These are phyloP conservation scores for Crocidura indochinensis DNA, from an alignment of 2,797 vertebrate genomes.

Conservation along the genomic window DNA sequence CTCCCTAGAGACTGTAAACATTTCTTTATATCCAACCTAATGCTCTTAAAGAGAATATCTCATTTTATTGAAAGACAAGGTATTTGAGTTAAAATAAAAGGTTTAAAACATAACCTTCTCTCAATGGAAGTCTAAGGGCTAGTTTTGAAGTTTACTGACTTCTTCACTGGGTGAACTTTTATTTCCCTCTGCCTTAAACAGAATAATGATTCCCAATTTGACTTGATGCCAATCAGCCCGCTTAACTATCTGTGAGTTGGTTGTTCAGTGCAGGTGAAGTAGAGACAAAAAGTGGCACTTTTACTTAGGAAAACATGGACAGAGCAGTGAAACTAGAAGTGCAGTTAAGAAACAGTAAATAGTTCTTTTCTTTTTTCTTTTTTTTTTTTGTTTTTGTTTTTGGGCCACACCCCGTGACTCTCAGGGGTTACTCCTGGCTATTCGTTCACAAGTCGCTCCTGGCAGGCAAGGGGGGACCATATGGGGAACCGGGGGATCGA, in stretches of 20 bases:
- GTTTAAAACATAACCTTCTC: conserved; percentile 74
- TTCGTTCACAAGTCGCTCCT: too few relatives aligned
- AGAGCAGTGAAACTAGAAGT: conserved; percentile 48
- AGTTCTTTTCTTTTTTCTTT: conserved; percentile 45
- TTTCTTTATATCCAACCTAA: conserved; percentile 82
- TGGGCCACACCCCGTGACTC: too few relatives aligned
- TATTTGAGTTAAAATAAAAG: conserved; percentile 81
- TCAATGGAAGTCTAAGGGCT: conserved; percentile 70
- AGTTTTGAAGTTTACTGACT: conserved; percentile 74
- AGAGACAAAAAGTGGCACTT: conserved; percentile 53
- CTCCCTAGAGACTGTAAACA: conserved; percentile 79
- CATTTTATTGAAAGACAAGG: conserved; percentile 82
- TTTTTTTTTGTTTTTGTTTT: too few relatives aligned
- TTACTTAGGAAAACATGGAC: neutral
- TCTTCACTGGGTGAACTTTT: conserved; percentile 67
- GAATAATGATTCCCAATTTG: conserved; percentile 79
- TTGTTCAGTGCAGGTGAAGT: conserved; percentile 63
- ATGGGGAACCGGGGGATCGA: too few relatives aligned
- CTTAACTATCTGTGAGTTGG: conserved; percentile 73
- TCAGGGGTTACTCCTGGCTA: too few relatives aligned
- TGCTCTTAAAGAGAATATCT: conserved; percentile 83
- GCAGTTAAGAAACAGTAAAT: conserved; percentile 34
- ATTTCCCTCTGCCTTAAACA: conserved; percentile 63
- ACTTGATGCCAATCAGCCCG: conserved; percentile 73
- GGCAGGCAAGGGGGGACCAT: too few relatives aligned